phyloP scores from a whole-genome alignment of 2,113 vertebrate genomes.

The Psophia crepitans region DNA sequence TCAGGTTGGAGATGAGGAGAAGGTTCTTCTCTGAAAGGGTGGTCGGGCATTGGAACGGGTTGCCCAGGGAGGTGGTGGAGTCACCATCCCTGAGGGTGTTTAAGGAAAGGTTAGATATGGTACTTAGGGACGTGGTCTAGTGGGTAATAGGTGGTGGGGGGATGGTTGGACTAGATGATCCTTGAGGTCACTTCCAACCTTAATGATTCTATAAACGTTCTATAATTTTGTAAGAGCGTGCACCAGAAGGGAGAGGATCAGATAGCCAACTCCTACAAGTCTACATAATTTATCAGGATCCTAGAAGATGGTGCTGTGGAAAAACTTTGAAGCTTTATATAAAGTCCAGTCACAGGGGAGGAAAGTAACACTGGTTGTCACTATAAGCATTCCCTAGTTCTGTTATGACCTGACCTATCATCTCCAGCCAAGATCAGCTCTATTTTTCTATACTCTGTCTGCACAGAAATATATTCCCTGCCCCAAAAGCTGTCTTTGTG shows the following conservation, averaged over 20 bases:
- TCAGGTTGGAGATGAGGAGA: too few relatives aligned
- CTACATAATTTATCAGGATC: neutral
- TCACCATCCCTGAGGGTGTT: too few relatives aligned
- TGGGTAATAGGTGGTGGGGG: too few relatives aligned
- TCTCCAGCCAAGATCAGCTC: neutral
- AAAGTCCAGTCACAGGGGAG: neutral
- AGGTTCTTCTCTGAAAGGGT: too few relatives aligned
- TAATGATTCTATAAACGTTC: too few relatives aligned
- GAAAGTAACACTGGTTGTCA: neutral
- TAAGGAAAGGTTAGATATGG: too few relatives aligned
- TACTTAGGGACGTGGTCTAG: too few relatives aligned
- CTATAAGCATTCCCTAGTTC: neutral
- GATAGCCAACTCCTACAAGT: neutral
- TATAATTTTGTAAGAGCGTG: neutral
- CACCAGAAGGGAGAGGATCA: neutral
- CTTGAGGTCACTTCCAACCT: too few relatives aligned
- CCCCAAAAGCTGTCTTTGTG: neutral
- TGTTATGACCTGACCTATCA: neutral
- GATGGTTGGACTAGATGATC: too few relatives aligned
- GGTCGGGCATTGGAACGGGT: too few relatives aligned
- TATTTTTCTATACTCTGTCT: neutral
- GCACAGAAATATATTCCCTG: neutral
- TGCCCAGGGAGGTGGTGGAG: too few relatives aligned
- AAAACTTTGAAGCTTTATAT: neutral
- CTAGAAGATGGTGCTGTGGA: fast-evolving